Evolutionary conservation across 2,797 vertebrate genomes (phyloP).

Genomic region (Ispidina picta): DNA sequence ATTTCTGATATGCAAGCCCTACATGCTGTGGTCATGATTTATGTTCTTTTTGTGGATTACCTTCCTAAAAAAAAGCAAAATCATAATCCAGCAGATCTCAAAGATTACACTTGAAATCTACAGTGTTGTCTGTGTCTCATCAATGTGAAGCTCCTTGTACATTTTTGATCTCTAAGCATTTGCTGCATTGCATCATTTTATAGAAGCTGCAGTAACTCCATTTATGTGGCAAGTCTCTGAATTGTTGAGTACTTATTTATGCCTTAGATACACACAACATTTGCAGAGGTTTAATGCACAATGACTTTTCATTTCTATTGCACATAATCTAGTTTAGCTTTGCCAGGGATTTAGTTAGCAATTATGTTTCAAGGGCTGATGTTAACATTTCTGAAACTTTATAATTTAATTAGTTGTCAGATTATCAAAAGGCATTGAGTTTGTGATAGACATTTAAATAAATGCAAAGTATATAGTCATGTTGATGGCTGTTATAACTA

Average conservation of each 20-base stretch:
- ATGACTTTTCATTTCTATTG: slow-evolving; percentile 61
- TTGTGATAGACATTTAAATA: slow-evolving; percentile 74
- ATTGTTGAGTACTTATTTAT: slow-evolving; percentile 60
- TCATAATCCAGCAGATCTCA: neutral
- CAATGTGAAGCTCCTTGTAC: neutral
- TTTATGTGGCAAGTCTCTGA: slow-evolving; percentile 23
- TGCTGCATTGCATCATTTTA: slow-evolving; percentile 2
- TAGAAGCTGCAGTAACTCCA: neutral
- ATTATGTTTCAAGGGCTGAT: slow-evolving; percentile 69
- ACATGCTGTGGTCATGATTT: neutral
- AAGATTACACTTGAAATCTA: neutral
- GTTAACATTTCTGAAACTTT: slow-evolving; percentile 72
- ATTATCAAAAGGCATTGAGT: slow-evolving; percentile 72
- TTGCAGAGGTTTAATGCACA: slow-evolving; percentile 67
- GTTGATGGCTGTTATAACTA: slow-evolving; percentile 67
- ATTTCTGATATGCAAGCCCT: neutral
- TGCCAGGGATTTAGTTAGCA: slow-evolving; percentile 68
- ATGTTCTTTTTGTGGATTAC: neutral
- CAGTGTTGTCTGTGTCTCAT: neutral
- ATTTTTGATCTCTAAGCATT: neutral
- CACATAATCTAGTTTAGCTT: slow-evolving; percentile 63
- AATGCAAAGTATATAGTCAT: slow-evolving; percentile 69
- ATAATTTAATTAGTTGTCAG: slow-evolving; percentile 77
- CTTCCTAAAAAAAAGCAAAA: neutral
- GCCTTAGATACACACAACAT: slow-evolving; percentile 64